Conservation (phyloP, 2,888 invertebrate species). For the Athalia circularis region DNA sequence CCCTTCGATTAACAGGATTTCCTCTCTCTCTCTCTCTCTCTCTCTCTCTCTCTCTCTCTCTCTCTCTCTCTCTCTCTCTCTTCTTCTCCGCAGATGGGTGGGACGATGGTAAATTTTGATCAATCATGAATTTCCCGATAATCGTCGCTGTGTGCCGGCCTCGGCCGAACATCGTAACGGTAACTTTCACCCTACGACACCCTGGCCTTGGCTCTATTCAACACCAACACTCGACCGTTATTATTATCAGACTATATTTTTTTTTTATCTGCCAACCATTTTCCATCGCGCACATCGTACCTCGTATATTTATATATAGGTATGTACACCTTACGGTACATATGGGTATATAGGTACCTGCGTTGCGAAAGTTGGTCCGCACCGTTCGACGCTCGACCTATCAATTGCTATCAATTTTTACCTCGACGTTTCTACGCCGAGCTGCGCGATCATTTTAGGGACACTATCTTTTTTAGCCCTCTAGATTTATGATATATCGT, state of each 20-base stretch:
- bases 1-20: conserved; percentile 3
- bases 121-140: conserved; percentile 63
- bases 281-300: background rate
- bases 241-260: conserved; percentile 23
- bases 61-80: background rate
- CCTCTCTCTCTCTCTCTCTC: background rate
- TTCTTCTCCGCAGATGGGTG: background rate
- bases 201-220: background rate
- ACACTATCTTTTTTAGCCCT: background rate
- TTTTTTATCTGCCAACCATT: conserved; percentile 20
- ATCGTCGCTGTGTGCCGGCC: conserved; percentile 55
- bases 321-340: background rate
- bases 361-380: too few species aligned
- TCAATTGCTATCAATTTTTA: conserved; percentile 42
- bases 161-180: conserved; percentile 2
- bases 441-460: conserved; percentile 5
- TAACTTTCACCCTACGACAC: conserved; percentile 14
- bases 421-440: background rate
- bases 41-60: background rate
- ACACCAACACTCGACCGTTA: conserved; percentile 26
- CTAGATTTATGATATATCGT: background rate
- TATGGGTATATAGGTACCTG: too few species aligned
- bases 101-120: conserved; percentile 55
- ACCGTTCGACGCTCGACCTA: conserved; percentile 7
- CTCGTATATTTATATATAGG: background rate